phyloP scores from a whole-genome alignment of 2,888 invertebrate species.

The Ptilodon capucinus region DNA sequence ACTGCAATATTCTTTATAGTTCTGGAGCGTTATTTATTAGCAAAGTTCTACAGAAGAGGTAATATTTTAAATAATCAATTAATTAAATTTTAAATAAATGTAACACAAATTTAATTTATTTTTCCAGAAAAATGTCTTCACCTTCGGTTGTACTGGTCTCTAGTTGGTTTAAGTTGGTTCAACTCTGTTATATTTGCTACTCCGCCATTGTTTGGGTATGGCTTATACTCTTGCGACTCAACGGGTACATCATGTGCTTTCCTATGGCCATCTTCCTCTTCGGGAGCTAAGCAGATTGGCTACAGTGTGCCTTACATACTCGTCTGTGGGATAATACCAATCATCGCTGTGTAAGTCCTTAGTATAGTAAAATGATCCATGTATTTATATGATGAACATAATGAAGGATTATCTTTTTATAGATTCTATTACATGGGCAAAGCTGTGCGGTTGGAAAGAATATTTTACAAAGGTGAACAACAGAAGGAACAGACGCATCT shows the following conservation, averaged over 20 bases:
- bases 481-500: slow-evolving; percentile 70
- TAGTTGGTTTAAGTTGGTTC: slow-evolving; percentile 70
- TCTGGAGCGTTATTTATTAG: slow-evolving; percentile 77
- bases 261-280: slow-evolving; percentile 67
- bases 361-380: background rate
- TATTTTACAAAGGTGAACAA: slow-evolving; percentile 68
- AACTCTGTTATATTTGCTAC: slow-evolving; percentile 65
- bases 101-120: background rate
- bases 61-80: slow-evolving; percentile 2
- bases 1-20: slow-evolving; percentile 71
- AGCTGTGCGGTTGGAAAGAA: slow-evolving; percentile 67
- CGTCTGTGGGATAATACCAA: slow-evolving; percentile 68
- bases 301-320: slow-evolving; percentile 70
- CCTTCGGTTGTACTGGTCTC: slow-evolving; percentile 67
- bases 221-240: slow-evolving; percentile 75
- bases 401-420: slow-evolving; percentile 21
- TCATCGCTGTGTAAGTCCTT: slow-evolving; percentile 69
- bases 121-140: slow-evolving; percentile 69
- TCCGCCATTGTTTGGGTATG: slow-evolving; percentile 77
- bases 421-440: slow-evolving; percentile 77
- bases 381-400: background rate
- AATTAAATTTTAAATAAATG: background rate
- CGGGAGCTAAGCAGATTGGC: slow-evolving; percentile 66
- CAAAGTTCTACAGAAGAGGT: slow-evolving; percentile 74
- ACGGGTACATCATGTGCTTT: slow-evolving; percentile 74